Evolutionary conservation across 2,113 vertebrate genomes (phyloP).

Genomic region (Kryptolebias marmoratus): DNA sequence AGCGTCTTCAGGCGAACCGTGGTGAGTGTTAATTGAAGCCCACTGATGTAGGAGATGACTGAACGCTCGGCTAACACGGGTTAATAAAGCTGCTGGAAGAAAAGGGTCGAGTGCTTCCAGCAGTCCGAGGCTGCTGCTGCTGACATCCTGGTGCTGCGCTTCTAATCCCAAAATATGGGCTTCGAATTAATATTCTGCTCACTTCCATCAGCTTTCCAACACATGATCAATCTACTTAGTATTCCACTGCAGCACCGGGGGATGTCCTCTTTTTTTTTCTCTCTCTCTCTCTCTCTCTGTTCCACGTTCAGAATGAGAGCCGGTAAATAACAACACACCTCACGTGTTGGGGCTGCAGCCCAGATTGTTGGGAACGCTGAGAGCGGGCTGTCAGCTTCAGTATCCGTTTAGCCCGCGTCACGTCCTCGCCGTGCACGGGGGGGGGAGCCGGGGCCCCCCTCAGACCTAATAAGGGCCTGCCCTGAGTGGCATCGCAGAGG

Average conservation of each 20-base stretch:
- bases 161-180: conserved; percentile 30
- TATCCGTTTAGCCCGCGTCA: conserved; percentile 57
- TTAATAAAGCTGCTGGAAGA: conserved; percentile 26
- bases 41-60: conserved; percentile 25
- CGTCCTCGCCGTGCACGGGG: conserved; percentile 56
- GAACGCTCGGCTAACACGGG: conserved; percentile 37
- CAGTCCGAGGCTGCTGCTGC: conserved; percentile 25
- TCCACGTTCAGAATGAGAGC: conserved; percentile 19
- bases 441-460: conserved; percentile 56
- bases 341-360: conserved; percentile 16
- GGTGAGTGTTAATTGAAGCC: neutral
- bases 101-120: conserved; percentile 17
- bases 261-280: conserved; percentile 31
- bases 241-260: conserved; percentile 19
- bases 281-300: too few relatives aligned
- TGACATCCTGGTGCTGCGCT: conserved; percentile 19
- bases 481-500: conserved; percentile 57
- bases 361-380: conserved; percentile 56
- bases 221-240: conserved; percentile 20
- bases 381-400: conserved; percentile 64
- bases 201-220: neutral
- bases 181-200: conserved; percentile 25
- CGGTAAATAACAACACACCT: conserved; percentile 33
- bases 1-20: too few relatives aligned
- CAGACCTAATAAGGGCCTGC: conserved; percentile 73